Evolutionary conservation across 2,113 vertebrate species (phyloP).

Genomic region (Gallinago undulata): DNA sequence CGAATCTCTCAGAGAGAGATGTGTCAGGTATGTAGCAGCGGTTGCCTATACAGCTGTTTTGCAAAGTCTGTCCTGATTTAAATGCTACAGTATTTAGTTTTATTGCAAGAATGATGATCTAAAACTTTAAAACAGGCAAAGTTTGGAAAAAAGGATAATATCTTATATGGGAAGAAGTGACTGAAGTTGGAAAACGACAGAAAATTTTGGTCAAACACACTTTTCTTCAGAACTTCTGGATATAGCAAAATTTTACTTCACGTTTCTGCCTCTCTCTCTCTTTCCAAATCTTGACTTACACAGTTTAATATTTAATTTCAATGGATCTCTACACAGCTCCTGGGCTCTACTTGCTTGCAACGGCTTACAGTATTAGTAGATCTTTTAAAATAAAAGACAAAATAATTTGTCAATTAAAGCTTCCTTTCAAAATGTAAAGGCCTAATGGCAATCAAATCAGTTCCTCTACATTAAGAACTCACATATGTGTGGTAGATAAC

Average conservation of each 20-base stretch:
- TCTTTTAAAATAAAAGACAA: not conserved
- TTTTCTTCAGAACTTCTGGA: not conserved
- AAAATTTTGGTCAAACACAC: not conserved
- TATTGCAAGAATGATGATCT: not conserved
- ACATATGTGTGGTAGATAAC: not conserved
- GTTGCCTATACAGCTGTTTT: not conserved
- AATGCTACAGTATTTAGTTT: not conserved
- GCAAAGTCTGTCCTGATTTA: not conserved
- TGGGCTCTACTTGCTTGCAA: not conserved
- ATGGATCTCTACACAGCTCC: not conserved
- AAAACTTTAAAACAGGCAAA: not conserved
- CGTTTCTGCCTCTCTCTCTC: not conserved
- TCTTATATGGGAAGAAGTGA: not conserved
- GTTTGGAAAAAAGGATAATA: not conserved
- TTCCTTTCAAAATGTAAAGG: not conserved
- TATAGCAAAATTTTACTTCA: not conserved
- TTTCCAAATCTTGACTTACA: not conserved
- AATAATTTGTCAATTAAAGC: not conserved
- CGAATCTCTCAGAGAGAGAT: not conserved
- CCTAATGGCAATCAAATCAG: not conserved
- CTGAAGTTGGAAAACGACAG: not conserved
- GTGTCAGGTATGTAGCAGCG: not conserved
- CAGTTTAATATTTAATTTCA: not conserved
- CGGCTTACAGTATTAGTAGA: not conserved
- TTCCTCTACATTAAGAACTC: not conserved